phyloP scores from a whole-genome alignment of 2,113 vertebrate species.

The Phalacrocorax carbo region DNA sequence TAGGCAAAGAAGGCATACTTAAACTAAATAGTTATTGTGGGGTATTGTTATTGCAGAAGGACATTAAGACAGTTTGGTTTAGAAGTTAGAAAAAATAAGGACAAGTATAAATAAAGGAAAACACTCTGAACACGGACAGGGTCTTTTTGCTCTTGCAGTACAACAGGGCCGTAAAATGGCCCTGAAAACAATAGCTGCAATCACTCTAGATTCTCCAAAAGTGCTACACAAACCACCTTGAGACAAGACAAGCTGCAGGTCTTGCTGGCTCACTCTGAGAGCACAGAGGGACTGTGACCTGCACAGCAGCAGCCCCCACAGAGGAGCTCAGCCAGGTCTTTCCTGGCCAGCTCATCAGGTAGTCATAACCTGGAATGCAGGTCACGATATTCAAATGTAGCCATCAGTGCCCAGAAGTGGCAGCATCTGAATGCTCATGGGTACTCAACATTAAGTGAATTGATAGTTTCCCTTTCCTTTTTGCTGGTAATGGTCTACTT shows the following conservation, averaged over 20 bases:
- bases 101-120: not conserved
- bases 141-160: not conserved
- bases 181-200: not conserved
- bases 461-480: conserved; percentile 13
- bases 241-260: not conserved
- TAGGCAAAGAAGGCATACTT: not conserved
- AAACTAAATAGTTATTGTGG: not conserved
- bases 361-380: not conserved
- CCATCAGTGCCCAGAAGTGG: not conserved
- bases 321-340: not conserved
- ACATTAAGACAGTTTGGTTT: not conserved
- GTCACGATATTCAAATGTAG: not conserved
- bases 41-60: not conserved
- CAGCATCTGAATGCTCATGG: not conserved
- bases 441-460: not conserved
- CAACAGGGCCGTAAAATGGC: not conserved
- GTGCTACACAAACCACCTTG: not conserved
- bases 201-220: not conserved
- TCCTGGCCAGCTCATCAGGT: not conserved
- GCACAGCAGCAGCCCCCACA: not conserved
- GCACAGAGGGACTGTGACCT: not conserved
- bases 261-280: not conserved
- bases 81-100: not conserved
- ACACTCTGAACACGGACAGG: not conserved
- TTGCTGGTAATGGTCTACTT: conserved; percentile 12